Evolutionary conservation across 30 jellyfish, hydroid and myxozoan species (phyloP), one percentile per base, ranked within the genome.

Genomic region (Rhopilema esculentum): DNA sequence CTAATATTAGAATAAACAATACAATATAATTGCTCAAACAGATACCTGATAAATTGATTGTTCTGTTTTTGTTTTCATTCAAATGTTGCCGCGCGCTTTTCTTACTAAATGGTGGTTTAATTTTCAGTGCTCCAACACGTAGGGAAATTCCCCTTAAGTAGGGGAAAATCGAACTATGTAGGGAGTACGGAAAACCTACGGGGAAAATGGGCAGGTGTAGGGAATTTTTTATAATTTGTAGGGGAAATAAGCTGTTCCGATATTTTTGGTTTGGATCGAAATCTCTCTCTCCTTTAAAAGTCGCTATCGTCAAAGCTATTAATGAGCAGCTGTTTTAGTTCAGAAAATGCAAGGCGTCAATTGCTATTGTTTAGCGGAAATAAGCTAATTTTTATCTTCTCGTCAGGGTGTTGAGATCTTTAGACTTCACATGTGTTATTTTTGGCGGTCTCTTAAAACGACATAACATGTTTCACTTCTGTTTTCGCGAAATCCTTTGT

Each of bases 151-250:
- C 82, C 68, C 82, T 20, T 6, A 21, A 48, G 82, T 70, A 70
- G 82, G 82, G 69, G 82, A 28, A 70, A 70, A 70, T 18, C 31
- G 82, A 28, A 67, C 48, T 48, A 7, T 70, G 82, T 70, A 70
- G 82, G 68, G 82, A 70, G 82, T 70, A 70, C 69, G 82, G 53
- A 70, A 70, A 70, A 70, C 82, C 82, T 70, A 70, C 82, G 82
- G 82, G 82, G 69, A 70, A 70, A 70, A 70, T 70, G 27, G 27
- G 82, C 49, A 24, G 48, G 8, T 70, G 82, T 28, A 28, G 82
- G 68, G 69, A 48, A 28, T 40, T 40, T 40, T 40, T 2, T 40
- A 40, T 40, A 2, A 40, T 6, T 40, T 40, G 57, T 40, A 40
- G 57, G 12, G 12, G 57, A 40, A 40, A 40, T 40, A 12, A 40